A percentile compares a stretch with the other conserved stretches of the same genome.
phyloP scores from a whole-genome alignment of 2,797 vertebrate genomes.

The Macropodus opercularis region DNA sequence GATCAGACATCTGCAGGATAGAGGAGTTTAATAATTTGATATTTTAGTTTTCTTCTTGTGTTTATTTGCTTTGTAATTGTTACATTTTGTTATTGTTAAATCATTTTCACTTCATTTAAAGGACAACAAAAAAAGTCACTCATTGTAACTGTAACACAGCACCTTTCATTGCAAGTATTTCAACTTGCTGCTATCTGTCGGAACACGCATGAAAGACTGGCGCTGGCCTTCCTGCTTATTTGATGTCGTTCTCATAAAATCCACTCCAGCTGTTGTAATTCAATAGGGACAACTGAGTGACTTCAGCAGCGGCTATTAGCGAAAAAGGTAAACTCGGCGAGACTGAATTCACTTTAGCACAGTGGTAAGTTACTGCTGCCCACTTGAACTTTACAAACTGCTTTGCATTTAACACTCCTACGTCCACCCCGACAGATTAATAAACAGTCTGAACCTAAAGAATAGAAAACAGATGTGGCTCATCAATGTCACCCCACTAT shows the following conservation, averaged over 20 bases:
- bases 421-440: too few species aligned
- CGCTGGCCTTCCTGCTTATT: constrained; percentile 66
- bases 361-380: constrained; percentile 15
- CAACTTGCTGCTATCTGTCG: constrained; percentile 76
- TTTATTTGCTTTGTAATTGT: too few species aligned
- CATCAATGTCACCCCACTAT: constrained; percentile 67
- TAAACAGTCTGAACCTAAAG: too few species aligned
- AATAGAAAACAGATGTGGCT: too few species aligned
- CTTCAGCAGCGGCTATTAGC: too few species aligned
- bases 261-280: constrained; percentile 59
- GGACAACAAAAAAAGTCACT: too few species aligned
- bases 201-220: constrained; percentile 72
- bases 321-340: constrained; percentile 53
- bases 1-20: too few species aligned
- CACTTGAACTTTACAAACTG: constrained; percentile 5
- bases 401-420: neutral
- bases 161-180: constrained; percentile 60
- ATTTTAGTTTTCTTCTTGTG: constrained; percentile 36
- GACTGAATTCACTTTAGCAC: constrained; percentile 40
- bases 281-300: constrained; percentile 51
- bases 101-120: constrained; percentile 67
- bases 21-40: too few species aligned
- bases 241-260: constrained; percentile 71
- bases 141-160: too few species aligned
- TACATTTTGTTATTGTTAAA: too few species aligned